Evolutionary conservation across 2,113 vertebrate genomes (phyloP).

Genomic region (Gyps fulvus): DNA sequence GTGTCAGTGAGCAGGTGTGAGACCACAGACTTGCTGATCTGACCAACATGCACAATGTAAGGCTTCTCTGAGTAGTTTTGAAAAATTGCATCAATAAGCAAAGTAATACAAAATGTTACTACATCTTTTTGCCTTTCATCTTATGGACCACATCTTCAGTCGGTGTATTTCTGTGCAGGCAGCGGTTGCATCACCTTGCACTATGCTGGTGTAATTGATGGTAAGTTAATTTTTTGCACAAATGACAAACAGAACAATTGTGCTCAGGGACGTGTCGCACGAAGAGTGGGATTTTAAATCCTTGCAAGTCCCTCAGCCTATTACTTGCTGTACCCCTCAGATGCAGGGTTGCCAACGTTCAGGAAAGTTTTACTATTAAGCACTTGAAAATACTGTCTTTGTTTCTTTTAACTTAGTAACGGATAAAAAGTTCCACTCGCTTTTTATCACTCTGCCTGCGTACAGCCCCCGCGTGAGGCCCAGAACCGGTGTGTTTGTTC

Average conservation of each 20-base stretch:
- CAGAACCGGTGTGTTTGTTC: neutral
- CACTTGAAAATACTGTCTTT: neutral
- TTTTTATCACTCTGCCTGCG: accelerated
- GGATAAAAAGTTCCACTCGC: neutral
- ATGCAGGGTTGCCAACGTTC: neutral
- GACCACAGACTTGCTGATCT: neutral
- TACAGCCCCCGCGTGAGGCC: accelerated
- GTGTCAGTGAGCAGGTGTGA: neutral
- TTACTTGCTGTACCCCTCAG: neutral
- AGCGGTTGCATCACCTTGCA: neutral
- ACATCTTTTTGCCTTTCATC: neutral
- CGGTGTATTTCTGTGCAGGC: accelerated
- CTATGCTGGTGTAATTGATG: accelerated
- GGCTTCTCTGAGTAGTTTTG: neutral
- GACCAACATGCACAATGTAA: neutral
- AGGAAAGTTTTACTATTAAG: neutral
- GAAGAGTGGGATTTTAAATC: neutral
- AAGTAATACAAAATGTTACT: neutral
- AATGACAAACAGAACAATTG: accelerated
- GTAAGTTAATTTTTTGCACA: neutral
- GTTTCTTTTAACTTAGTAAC: neutral
- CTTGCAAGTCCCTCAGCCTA: neutral
- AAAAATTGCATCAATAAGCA: neutral
- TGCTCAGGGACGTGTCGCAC: neutral
- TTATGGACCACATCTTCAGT: neutral